These are phyloP conservation scores for Falco concolor DNA, from an alignment of 2,797 vertebrate genomes.

Conservation along the genomic window DNA sequence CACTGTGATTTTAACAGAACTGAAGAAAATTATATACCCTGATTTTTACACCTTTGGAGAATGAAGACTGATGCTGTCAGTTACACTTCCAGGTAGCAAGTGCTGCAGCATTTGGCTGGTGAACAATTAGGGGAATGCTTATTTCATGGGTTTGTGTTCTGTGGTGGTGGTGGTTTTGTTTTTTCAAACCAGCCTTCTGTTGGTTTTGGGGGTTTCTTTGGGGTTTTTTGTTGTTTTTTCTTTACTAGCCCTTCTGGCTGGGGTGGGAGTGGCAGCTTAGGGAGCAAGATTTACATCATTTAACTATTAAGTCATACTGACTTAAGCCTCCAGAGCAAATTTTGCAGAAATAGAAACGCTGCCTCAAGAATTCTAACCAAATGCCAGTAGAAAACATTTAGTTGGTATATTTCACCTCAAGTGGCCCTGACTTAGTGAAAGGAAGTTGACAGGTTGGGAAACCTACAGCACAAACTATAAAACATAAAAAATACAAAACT, in stretches of 20 bases:
- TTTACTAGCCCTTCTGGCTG: neutral
- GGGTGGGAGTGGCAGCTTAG: no score
- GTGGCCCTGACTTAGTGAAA: neutral
- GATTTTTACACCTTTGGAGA: neutral
- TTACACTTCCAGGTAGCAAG: neutral
- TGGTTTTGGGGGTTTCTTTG: neutral
- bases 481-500: neutral
- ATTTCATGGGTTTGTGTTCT: neutral
- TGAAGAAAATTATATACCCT: neutral
- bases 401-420: conserved; percentile 18
- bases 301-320: conserved; percentile 20
- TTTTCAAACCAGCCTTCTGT: neutral
- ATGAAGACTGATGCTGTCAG: neutral
- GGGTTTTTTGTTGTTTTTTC: neutral
- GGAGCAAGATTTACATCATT: neutral
- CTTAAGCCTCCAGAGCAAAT: neutral
- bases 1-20: neutral
- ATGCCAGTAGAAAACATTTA: conserved; percentile 11
- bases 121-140: neutral
- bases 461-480: neutral
- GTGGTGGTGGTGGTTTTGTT: neutral
- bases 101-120: neutral
- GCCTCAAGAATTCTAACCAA: conserved; percentile 19
- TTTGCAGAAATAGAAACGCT: conserved; percentile 15
- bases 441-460: neutral